Conservation (phyloP, 2,888 invertebrate species). For the Rambutsinella grinnellia region DNA sequence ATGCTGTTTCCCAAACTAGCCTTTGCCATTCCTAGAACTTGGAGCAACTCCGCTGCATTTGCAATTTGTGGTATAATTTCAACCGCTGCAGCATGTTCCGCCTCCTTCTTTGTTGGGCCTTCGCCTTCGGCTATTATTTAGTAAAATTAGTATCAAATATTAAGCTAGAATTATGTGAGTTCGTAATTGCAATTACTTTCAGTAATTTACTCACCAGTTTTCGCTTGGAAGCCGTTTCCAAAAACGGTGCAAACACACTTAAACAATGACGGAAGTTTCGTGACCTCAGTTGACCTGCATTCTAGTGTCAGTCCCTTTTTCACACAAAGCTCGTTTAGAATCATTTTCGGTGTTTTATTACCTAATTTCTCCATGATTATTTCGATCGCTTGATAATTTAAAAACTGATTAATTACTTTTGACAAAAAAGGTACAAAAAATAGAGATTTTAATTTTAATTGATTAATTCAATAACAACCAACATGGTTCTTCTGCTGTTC, state of each 20-base stretch:
- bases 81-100: constrained; percentile 18
- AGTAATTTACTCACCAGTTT: no score
- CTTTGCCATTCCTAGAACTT: no score
- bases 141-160: not conserved
- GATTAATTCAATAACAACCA: no score
- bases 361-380: no score
- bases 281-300: not conserved
- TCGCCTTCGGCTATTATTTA: constrained; percentile 10
- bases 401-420: no score
- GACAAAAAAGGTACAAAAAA: no score
- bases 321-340: constrained; percentile 5
- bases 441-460: no score
- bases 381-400: no score
- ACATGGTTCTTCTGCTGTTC: no score
- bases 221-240: no score
- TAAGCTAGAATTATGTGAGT: not conserved
- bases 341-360: constrained; percentile 9
- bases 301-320: not conserved
- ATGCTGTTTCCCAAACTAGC: no score
- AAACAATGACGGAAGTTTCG: not conserved
- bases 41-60: constrained; percentile 2
- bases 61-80: not conserved
- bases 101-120: constrained; percentile 14
- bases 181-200: not conserved
- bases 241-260: not conserved